Conservation (phyloP, 2,888 invertebrate species). For the Nemoura dubitans region DNA sequence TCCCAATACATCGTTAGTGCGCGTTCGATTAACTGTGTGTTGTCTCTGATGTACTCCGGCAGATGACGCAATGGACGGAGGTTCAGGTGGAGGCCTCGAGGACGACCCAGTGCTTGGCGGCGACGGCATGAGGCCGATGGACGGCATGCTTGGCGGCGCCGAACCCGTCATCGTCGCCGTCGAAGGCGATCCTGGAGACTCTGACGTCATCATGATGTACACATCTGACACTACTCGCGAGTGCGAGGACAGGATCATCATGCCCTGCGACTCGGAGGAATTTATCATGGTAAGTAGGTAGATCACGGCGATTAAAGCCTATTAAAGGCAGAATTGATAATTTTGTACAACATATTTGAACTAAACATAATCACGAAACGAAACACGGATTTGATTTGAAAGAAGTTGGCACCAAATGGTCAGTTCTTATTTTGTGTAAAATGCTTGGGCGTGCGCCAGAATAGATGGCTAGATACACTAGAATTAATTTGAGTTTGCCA, state of each 20-base stretch:
- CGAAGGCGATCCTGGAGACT: slow-evolving; percentile 58
- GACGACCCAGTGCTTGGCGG: neutral
- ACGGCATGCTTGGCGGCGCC: slow-evolving; percentile 52
- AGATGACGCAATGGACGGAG: slow-evolving; percentile 42
- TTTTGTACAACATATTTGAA: too few relatives aligned
- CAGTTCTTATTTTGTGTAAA: too few relatives aligned
- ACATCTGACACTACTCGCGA: slow-evolving; percentile 57
- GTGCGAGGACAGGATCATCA: slow-evolving; percentile 78
- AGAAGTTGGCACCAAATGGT: too few relatives aligned
- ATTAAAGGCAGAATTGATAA: too few relatives aligned
- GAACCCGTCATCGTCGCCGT: slow-evolving; percentile 45
- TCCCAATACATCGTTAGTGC: too few relatives aligned
- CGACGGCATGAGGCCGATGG: neutral
- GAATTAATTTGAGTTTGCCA: too few relatives aligned
- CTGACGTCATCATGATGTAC: slow-evolving; percentile 48
- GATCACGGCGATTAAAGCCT: too few relatives aligned
- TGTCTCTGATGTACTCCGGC: neutral
- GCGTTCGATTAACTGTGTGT: too few relatives aligned
- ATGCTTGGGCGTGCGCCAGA: too few relatives aligned
- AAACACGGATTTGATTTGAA: too few relatives aligned
- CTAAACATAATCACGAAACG: too few relatives aligned
- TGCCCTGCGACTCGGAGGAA: slow-evolving; percentile 87
- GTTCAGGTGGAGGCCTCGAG: neutral
- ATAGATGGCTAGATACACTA: too few relatives aligned
- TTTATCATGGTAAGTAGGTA: slow-evolving; percentile 69